A percentile compares a stretch with the other conserved stretches of the same genome.
Conservation (phyloP, 2,797 vertebrate genomes). For the Sebastes hopkinsi region DNA sequence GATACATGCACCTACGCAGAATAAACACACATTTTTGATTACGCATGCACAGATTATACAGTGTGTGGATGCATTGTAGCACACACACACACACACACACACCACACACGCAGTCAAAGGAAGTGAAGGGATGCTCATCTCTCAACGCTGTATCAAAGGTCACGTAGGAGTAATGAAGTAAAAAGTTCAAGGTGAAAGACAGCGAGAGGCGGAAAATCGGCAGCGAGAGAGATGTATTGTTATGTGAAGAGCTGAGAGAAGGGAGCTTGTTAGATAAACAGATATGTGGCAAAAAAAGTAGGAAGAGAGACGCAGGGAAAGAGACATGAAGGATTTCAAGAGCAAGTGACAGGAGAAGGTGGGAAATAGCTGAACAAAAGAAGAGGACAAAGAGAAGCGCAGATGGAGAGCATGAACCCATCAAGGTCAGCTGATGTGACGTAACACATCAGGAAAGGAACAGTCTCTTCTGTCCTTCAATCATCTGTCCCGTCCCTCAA, state of each 20-base stretch:
- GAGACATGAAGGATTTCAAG: conserved; percentile 1
- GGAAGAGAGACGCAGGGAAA: not conserved
- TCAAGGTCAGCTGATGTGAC: conserved; percentile 48
- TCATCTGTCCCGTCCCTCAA: conserved; percentile 17
- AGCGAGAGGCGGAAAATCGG: not conserved
- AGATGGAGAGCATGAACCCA: conserved; percentile 31
- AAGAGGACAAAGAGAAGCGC: conserved; percentile 42
- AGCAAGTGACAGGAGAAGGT: conserved; percentile 10
- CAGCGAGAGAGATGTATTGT: conserved; percentile 22
- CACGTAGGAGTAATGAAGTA: conserved; percentile 34
- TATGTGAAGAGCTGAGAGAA: conserved; percentile 8
- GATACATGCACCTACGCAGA: not conserved
- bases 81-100: not conserved
- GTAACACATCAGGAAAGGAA: conserved; percentile 4
- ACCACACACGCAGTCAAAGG: not conserved
- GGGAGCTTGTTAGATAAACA: conserved; percentile 39
- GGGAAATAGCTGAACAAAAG: not conserved
- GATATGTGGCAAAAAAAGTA: not conserved
- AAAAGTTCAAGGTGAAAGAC: conserved; percentile 47
- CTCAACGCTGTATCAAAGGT: conserved; percentile 19
- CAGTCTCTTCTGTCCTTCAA: conserved; percentile 20
- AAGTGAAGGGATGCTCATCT: not conserved
- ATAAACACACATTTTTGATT: not conserved
- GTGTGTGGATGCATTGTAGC: not conserved
- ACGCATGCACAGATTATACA: not conserved